These are phyloP conservation scores for Eupithecia dodoneata DNA, from an alignment of 2,888 invertebrate genomes.

Conservation along the genomic window DNA sequence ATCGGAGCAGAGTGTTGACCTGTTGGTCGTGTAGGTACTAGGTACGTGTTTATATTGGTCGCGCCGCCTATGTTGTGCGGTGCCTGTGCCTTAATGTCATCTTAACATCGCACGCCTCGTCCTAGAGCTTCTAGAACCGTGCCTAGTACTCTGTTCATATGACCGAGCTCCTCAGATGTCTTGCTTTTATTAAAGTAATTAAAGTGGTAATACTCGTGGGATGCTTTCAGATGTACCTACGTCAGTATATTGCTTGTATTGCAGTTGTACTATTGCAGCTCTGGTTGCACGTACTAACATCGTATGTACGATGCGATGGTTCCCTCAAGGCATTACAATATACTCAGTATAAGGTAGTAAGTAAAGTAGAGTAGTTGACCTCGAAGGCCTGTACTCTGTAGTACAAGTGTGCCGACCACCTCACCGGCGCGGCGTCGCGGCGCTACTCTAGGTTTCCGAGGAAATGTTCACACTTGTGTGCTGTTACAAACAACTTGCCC, in stretches of 20 bases:
- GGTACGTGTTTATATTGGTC: constrained; percentile 53
- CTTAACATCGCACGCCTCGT: neutral
- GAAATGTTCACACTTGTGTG: neutral
- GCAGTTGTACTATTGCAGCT: neutral
- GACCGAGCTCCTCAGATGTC: constrained; percentile 4
- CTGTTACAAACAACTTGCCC: neutral
- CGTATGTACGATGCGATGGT: neutral
- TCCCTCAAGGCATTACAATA: neutral
- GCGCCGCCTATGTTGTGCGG: constrained; percentile 50
- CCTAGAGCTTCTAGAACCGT: constrained; percentile 20
- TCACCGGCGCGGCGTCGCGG: neutral
- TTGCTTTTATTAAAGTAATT: constrained; percentile 18
- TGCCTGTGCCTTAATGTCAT: constrained; percentile 47
- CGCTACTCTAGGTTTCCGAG: neutral
- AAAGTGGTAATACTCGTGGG: constrained; percentile 8
- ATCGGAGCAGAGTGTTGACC: constrained; percentile 50
- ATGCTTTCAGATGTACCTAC: neutral
- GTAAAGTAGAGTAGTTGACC: neutral
- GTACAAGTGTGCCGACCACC: constrained; percentile 5
- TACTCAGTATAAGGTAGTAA: too few species aligned
- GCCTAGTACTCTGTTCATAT: neutral
- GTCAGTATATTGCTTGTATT: neutral
- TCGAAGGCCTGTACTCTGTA: neutral
- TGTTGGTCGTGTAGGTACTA: constrained; percentile 56
- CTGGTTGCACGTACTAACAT: neutral